Evolutionary conservation across 2,888 invertebrate genomes (phyloP).

Genomic region (Tethea ocularis): DNA sequence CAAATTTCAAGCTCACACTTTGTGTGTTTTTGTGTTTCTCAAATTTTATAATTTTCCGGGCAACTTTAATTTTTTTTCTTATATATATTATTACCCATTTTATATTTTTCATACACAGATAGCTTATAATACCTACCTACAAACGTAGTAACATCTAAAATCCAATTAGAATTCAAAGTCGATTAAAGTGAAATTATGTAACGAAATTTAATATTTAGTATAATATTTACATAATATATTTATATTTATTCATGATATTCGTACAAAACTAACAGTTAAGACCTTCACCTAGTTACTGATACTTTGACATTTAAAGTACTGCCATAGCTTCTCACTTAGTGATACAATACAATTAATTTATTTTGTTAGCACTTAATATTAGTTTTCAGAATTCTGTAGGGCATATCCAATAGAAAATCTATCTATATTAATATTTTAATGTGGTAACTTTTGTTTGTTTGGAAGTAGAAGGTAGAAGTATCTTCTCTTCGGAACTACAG

Average conservation of each 20-base stretch:
- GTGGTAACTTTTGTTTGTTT: too few relatives aligned
- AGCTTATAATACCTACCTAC: too few relatives aligned
- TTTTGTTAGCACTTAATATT: background rate
- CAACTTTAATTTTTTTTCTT: too few relatives aligned
- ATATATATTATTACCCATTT: too few relatives aligned
- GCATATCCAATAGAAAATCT: background rate
- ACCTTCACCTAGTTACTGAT: background rate
- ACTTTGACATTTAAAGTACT: background rate
- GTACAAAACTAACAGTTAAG: background rate
- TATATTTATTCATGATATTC: background rate
- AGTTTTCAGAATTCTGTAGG: background rate
- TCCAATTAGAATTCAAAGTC: background rate
- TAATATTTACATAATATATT: background rate
- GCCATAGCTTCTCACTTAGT: background rate
- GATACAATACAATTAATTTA: background rate
- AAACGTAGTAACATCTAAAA: background rate
- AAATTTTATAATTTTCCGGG: too few relatives aligned
- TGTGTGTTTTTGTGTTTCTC: too few relatives aligned
- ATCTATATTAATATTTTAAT: too few relatives aligned
- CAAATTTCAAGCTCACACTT: too few relatives aligned
- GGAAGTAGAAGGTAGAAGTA: too few relatives aligned
- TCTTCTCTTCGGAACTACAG: too few relatives aligned
- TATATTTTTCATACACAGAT: too few relatives aligned
- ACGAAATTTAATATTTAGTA: background rate
- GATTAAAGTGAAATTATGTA: conserved; percentile 16